phyloP scores from a whole-genome alignment of 2,888 invertebrate genomes.

The Caenorhabditis panamensis region DNA sequence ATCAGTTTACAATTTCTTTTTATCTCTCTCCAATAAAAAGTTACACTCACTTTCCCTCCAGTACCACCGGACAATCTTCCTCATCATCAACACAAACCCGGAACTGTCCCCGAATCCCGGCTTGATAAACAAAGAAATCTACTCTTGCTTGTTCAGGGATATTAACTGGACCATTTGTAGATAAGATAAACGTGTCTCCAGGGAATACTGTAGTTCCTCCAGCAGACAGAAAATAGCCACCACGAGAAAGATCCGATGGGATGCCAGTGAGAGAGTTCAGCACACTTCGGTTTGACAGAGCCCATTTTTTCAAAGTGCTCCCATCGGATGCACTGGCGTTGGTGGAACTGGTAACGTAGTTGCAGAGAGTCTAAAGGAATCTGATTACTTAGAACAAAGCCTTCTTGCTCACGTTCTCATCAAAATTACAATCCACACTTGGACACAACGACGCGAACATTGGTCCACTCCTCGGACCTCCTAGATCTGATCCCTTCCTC shows the following conservation, averaged over 20 bases:
- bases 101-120: slow-evolving; percentile 74
- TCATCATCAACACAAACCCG: slow-evolving; percentile 74
- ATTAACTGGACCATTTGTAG: slow-evolving; percentile 53
- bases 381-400: neutral
- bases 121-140: slow-evolving; percentile 74
- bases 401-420: slow-evolving; percentile 47
- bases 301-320: slow-evolving; percentile 63
- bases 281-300: slow-evolving; percentile 64
- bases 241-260: slow-evolving; percentile 67
- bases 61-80: slow-evolving; percentile 71
- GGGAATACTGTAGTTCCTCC: slow-evolving; percentile 62
- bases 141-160: slow-evolving; percentile 55
- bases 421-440: slow-evolving; percentile 68
- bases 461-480: slow-evolving; percentile 65
- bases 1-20: neutral
- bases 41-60: slow-evolving; percentile 65
- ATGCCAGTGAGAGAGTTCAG: slow-evolving; percentile 75
- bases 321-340: slow-evolving; percentile 37
- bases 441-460: slow-evolving; percentile 68
- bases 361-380: slow-evolving; percentile 66
- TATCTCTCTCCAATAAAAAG: neutral
- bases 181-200: slow-evolving; percentile 66
- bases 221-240: slow-evolving; percentile 70
- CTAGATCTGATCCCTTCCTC: slow-evolving; percentile 15
- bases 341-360: slow-evolving; percentile 67